Base-by-base conservation (phyloP, 30 jellyfish, hydroid and myxozoan genomes). In the Mastigias papua region DNA sequence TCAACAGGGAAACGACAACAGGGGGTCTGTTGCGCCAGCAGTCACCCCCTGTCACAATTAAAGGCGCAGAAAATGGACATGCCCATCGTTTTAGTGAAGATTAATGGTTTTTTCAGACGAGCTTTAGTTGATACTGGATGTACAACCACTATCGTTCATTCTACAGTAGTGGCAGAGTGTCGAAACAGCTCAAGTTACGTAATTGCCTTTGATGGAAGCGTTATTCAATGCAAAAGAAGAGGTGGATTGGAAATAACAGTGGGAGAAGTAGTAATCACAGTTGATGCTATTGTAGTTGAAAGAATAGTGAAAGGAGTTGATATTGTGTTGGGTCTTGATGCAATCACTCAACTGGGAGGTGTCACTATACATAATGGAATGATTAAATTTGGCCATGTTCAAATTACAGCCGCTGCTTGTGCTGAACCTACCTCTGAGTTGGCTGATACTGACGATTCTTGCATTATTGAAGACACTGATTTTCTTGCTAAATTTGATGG, bases 401-500 rank as follows among this genome's bases (percentile, higher is more conserved):
- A 57, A 6, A 17, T 23, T 19, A 23, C 69, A 57, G 69, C 30
- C 19, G 19, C 30, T 57, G 69, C 69, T 57, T 57, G 69, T 57
- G 69, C 30, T 57, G 69, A 57, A 57, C 4, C 69, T 23, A 23
- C 19, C 30, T 57, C 69, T 20, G 30, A 57, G 69, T 57, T 57
- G 69, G 30, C 69, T 19, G 30, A 17, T 57, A 23, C 17, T 57
- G 19, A 57, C 69, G 69, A 57, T 10, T 17, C 69, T 57, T 57
- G 69, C 69, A 23, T 57, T 23, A 57, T 57, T 57, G 60, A 23
- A 28, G 69, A 73, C 46, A 48, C 85, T 26, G 85, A 73, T 0
- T 73, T 73, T 33, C 29, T 15, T 32, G 85, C 69, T 73, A 48
- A 33, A 34, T 33, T 48, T 73, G 32, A 73, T 76, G 88, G 77